Conservation (phyloP, 2,797 vertebrate genomes). For the Anableps anableps region DNA sequence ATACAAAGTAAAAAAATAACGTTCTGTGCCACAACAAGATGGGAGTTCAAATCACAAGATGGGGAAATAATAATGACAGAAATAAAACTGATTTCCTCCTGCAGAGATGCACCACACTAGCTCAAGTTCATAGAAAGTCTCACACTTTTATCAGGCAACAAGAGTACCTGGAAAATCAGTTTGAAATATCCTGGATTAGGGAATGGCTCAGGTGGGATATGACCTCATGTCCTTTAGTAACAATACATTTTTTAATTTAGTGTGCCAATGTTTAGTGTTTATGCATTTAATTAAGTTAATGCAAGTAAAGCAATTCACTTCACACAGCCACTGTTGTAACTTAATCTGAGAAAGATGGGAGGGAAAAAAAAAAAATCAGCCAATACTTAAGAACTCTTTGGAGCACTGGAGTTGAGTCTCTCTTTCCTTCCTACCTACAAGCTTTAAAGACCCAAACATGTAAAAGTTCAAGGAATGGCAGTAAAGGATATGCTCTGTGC, state of each 20-base stretch:
- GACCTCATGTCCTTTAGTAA: too few species aligned
- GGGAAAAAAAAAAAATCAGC: not conserved
- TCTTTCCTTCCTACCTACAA: too few species aligned
- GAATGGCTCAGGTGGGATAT: not conserved
- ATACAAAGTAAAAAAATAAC: not conserved
- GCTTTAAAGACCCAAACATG: conserved; percentile 36
- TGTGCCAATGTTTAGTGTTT: too few species aligned
- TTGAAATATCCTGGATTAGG: not conserved
- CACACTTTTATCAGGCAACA: not conserved
- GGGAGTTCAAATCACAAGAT: not conserved
- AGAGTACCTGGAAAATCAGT: not conserved
- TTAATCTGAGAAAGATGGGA: not conserved
- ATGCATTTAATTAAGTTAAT: too few species aligned
- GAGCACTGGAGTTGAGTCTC: not conserved
- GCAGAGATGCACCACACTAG: not conserved
- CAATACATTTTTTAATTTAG: too few species aligned
- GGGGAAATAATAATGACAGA: not conserved
- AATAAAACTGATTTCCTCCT: not conserved
- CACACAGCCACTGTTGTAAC: too few species aligned
- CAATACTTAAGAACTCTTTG: not conserved
- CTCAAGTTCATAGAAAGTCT: not conserved
- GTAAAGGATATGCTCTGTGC: conserved; percentile 82
- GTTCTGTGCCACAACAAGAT: not conserved
- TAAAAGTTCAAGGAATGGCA: conserved; percentile 73
- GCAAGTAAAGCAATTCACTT: too few species aligned